Base-by-base conservation (phyloP, 37 sponge, comb jelly and placozoan genomes). In the Corticium candelabrum region DNA sequence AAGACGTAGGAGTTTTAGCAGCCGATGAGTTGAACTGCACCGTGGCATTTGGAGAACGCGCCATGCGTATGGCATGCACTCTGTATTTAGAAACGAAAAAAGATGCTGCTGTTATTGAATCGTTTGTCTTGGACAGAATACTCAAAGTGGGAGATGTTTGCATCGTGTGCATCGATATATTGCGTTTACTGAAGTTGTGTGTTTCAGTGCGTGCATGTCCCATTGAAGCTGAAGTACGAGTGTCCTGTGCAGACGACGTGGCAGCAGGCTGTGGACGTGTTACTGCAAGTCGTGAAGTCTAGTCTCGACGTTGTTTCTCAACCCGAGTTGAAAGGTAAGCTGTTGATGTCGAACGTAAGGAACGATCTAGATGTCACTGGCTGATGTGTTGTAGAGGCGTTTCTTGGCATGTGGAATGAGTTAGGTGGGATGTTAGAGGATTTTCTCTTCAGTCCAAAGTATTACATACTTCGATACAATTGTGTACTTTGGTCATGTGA, bases 361-460 rank as follows among this genome's bases (percentile, higher is more conserved):
- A n/a, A n/a, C n/a, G n/a, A n/a, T n/a, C n/a, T n/a, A n/a, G n/a
- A n/a, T n/a, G n/a, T n/a, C n/a, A n/a, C n/a, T n/a, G n/a, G n/a
- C n/a, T n/a, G n/a, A n/a, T 35, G 36, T 79, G n/a, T 57, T 76
- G 62, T 38, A 7, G 80, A 32, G 3, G 15, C 40, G 35, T 81
- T 81, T 83, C 82, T 82, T 5, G 77, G 74, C 5, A 78, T 93
- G 69, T 93, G 93, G 93, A 38, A 43, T 27, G 81, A 84, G 35
- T 74, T 93, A 1, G 87, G 75, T 3, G 39, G 56, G 0, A 68
- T 79, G 31, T 37, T 93, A n/a, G 85, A 93, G 34, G 87, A 84
- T 31, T 89, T 93, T 33, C 81, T 93, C 41, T 93, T 93, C 79
- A 82, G 77, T 31, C 81, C 78, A 75, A 82, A 85, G 89, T 88